A percentile compares a stretch with the other conserved stretches of the same genome.
phyloP scores from a whole-genome alignment of 2,888 invertebrate genomes.

The Malthinus seriepunctatus region DNA sequence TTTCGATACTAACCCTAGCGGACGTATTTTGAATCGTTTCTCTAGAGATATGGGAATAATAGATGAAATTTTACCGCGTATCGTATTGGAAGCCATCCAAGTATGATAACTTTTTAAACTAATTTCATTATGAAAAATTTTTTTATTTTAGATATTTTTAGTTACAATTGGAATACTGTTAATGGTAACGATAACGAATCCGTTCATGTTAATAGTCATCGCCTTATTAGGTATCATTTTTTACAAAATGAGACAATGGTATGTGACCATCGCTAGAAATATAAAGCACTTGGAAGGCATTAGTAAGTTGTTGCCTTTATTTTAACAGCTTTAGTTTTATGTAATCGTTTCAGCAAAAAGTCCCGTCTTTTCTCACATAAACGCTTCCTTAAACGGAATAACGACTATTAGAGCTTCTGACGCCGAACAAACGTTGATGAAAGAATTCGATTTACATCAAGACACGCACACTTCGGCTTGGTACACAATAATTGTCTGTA shows the following conservation, averaged over 20 bases:
- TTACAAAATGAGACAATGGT: constrained; percentile 64
- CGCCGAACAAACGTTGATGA: constrained; percentile 68
- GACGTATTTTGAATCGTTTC: constrained; percentile 74
- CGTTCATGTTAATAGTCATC: constrained; percentile 66
- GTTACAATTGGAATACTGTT: constrained; percentile 70
- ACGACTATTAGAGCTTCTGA: constrained; percentile 80
- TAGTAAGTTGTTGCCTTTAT: constrained; percentile 47
- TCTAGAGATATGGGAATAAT: constrained; percentile 73
- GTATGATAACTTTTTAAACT: constrained; percentile 37
- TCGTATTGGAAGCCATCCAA: constrained; percentile 60
- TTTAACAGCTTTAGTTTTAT: not conserved
- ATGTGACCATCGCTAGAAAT: constrained; percentile 69
- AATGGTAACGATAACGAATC: constrained; percentile 70
- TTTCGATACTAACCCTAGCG: constrained; percentile 84
- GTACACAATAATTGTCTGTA: constrained; percentile 62
- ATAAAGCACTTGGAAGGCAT: constrained; percentile 66
- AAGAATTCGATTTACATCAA: constrained; percentile 72
- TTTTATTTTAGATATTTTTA: constrained; percentile 57
- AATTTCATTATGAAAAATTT: constrained; percentile 4
- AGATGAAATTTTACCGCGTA: constrained; percentile 61
- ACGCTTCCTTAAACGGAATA: constrained; percentile 79
- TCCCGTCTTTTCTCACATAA: constrained; percentile 87
- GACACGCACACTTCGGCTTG: constrained; percentile 68
- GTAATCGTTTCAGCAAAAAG: constrained; percentile 65
- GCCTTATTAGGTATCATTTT: constrained; percentile 64